Conservation (phyloP, 2,113 vertebrate species). For the Hyperopisus bebe region DNA sequence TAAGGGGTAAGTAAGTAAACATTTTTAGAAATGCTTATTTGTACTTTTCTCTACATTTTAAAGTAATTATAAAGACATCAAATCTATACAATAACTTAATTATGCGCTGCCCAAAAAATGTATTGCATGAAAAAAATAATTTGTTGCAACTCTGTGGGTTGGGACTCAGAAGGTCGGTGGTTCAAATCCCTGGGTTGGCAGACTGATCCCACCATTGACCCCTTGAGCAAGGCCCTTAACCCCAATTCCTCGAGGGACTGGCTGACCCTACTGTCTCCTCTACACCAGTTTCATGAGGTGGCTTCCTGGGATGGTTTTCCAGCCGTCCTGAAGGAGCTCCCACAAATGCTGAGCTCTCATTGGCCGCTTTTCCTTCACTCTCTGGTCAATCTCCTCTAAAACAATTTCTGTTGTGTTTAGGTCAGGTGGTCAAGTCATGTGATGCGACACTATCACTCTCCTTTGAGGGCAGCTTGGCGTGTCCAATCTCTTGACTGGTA, state of each 20-base stretch:
- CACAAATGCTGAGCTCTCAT: neutral
- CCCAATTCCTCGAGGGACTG: neutral
- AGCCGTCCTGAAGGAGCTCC: neutral
- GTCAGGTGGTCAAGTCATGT: neutral
- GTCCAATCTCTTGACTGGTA: neutral
- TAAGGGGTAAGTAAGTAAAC: neutral
- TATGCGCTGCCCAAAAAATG: too few relatives aligned
- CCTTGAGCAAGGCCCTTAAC: neutral
- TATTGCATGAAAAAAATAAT: too few relatives aligned
- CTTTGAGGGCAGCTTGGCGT: neutral
- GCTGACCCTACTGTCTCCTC: neutral
- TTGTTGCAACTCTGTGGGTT: too few relatives aligned
- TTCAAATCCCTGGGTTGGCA: neutral
- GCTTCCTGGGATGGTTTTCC: neutral
- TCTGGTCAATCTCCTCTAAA: neutral
- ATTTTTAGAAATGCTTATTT: too few relatives aligned
- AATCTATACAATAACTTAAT: too few relatives aligned
- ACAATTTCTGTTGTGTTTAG: neutral
- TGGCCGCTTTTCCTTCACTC: neutral
- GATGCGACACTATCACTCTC: neutral
- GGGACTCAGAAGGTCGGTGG: neutral
- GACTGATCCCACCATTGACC: neutral
- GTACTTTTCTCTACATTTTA: too few relatives aligned
- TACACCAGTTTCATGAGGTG: neutral
- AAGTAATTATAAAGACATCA: too few relatives aligned